A percentile compares a stretch with the other conserved stretches of the same genome.
phyloP scores from a whole-genome alignment of 1,140 invertebrate genomes.

The Drosophila pruinosa region DNA sequence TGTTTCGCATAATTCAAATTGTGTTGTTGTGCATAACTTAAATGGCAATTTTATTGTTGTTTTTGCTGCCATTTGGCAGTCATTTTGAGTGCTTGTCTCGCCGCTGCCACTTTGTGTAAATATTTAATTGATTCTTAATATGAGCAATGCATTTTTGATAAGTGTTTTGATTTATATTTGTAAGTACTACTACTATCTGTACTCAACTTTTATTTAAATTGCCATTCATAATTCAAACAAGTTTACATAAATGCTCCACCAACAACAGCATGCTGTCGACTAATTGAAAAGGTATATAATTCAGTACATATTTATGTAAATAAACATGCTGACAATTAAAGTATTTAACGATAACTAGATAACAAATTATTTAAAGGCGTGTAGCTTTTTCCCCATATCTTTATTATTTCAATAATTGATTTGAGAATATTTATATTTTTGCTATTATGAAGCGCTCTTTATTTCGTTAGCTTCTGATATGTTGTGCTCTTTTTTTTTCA shows the following conservation, averaged over 20 bases:
- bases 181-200: constrained; percentile 2
- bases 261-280: not conserved
- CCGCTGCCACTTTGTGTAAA: constrained; percentile 57
- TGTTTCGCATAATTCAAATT: constrained; percentile 49
- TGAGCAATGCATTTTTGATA: constrained; percentile 73
- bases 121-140: constrained; percentile 80
- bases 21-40: constrained; percentile 32
- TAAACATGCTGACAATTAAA: constrained; percentile 2
- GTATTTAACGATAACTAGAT: not conserved
- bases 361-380: not conserved
- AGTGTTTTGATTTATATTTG: constrained; percentile 72
- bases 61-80: constrained; percentile 37
- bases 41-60: constrained; percentile 22
- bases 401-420: not conserved
- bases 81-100: constrained; percentile 45
- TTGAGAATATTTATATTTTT: not conserved
- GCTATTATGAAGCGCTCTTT: too few relatives aligned
- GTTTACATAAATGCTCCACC: not conserved
- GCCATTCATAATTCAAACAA: constrained; percentile 33
- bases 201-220: constrained; percentile 39
- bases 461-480: too few relatives aligned
- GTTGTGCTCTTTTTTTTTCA: too few relatives aligned
- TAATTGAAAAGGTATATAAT: constrained; percentile 12
- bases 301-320: not conserved
- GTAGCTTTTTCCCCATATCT: not conserved